phyloP scores from a whole-genome alignment of 2,113 vertebrate species.

The Macroglossus sobrinus region DNA sequence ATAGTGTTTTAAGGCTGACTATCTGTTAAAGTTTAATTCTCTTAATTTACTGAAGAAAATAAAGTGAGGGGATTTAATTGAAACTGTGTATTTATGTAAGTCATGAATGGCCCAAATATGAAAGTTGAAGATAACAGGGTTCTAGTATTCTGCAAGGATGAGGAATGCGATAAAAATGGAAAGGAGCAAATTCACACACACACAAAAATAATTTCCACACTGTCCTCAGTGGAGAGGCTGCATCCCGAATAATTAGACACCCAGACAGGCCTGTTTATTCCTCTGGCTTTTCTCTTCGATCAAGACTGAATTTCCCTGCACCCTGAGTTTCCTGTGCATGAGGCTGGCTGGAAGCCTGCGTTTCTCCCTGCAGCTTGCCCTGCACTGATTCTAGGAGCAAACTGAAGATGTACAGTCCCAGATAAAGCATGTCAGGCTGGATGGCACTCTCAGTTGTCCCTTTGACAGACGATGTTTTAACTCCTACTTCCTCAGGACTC shows the following conservation, averaged over 20 bases:
- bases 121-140: background rate
- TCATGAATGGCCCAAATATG: background rate
- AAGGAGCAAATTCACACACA: background rate
- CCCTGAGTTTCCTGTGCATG: no score
- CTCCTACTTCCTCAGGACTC: background rate
- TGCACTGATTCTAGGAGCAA: background rate
- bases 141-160: background rate
- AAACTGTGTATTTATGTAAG: background rate
- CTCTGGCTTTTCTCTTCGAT: background rate
- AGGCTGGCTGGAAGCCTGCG: accelerated
- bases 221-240: background rate
- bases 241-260: background rate
- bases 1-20: background rate
- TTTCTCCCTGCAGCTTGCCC: background rate
- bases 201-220: background rate
- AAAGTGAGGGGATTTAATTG: background rate
- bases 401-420: background rate
- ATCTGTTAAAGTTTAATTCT: background rate
- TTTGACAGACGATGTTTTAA: background rate
- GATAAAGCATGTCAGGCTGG: background rate
- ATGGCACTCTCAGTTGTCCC: background rate
- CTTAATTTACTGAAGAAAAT: background rate
- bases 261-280: background rate
- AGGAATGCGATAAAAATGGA: background rate
- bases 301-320: background rate